Evolutionary conservation across 64 coral and sea anemone genomes (phyloP).

Genomic region (Montipora cactus): DNA sequence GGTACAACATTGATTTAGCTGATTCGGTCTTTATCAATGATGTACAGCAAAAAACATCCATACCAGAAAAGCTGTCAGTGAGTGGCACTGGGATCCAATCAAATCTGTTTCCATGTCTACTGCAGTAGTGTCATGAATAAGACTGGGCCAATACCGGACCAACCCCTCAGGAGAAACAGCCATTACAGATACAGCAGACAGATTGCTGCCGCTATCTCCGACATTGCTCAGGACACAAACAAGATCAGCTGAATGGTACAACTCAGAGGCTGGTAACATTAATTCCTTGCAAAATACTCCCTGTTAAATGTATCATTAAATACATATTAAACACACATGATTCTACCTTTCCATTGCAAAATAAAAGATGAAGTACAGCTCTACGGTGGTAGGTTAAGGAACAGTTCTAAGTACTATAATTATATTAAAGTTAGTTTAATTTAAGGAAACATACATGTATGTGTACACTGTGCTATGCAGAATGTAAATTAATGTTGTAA

Average conservation of each 20-base stretch:
- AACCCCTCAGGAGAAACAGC: constrained; percentile 89
- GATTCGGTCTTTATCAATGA: too few species aligned
- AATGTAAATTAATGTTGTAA: too few species aligned
- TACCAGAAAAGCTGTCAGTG: constrained; percentile 88
- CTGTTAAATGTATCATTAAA: constrained; percentile 36
- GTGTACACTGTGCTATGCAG: too few species aligned
- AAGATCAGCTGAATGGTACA: constrained; percentile 84
- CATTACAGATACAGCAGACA: constrained; percentile 71
- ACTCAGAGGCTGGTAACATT: constrained; percentile 82
- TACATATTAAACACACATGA: not conserved
- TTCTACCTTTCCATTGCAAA: too few species aligned
- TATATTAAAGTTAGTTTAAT: too few species aligned
- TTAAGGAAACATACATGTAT: too few species aligned
- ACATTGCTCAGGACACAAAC: constrained; percentile 67
- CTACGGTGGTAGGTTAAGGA: too few species aligned
- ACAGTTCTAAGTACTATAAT: too few species aligned
- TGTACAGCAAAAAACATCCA: not conserved
- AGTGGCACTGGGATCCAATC: constrained; percentile 89
- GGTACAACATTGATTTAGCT: too few species aligned
- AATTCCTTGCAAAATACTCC: constrained; percentile 88
- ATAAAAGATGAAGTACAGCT: too few species aligned
- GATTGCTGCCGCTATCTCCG: constrained; percentile 37
- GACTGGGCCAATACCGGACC: constrained; percentile 96
- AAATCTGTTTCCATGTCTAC: constrained; percentile 87
- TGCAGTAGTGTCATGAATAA: constrained; percentile 75